Conservation (phyloP, 2,888 invertebrate species). For the Idaea dimidiata region DNA sequence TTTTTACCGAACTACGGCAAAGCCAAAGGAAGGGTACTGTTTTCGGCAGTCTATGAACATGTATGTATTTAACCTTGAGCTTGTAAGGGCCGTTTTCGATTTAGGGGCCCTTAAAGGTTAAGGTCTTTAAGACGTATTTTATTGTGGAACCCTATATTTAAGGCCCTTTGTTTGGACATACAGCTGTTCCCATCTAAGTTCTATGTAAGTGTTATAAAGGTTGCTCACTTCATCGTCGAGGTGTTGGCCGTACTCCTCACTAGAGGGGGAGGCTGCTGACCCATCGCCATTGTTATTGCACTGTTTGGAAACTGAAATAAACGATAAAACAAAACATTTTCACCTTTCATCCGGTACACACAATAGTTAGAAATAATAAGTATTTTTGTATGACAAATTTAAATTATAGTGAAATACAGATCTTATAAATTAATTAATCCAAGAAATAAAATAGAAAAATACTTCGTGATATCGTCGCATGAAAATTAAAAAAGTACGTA, state of each 20-base stretch:
- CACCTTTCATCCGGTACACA: slow-evolving; percentile 20
- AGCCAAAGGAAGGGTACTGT: no score
- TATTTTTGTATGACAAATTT: no score
- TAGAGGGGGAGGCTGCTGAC: slow-evolving; percentile 78
- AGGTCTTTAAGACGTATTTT: no score
- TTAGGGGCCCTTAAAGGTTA: not conserved
- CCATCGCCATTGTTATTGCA: slow-evolving; percentile 78
- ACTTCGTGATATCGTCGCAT: no score
- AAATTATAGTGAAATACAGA: no score
- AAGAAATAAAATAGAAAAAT: no score
- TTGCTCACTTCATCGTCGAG: slow-evolving; percentile 76
- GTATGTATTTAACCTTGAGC: no score
- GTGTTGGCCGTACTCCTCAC: slow-evolving; percentile 80
- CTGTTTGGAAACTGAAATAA: slow-evolving; percentile 78
- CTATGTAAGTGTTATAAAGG: slow-evolving; percentile 29
- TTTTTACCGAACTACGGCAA: no score
- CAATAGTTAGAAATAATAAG: not conserved
- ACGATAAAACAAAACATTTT: slow-evolving; percentile 54
- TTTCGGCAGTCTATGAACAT: no score
- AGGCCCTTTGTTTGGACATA: not conserved
- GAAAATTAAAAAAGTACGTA: no score
- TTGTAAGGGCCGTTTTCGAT: not conserved
- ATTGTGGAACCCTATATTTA: not conserved
- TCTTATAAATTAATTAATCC: no score
- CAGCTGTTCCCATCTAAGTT: slow-evolving; percentile 33